Percentiles rank a stretch among this genome's conserved stretches.
Conservation (phyloP, 2,797 vertebrate genomes). For the Tamandua tetradactyla region DNA sequence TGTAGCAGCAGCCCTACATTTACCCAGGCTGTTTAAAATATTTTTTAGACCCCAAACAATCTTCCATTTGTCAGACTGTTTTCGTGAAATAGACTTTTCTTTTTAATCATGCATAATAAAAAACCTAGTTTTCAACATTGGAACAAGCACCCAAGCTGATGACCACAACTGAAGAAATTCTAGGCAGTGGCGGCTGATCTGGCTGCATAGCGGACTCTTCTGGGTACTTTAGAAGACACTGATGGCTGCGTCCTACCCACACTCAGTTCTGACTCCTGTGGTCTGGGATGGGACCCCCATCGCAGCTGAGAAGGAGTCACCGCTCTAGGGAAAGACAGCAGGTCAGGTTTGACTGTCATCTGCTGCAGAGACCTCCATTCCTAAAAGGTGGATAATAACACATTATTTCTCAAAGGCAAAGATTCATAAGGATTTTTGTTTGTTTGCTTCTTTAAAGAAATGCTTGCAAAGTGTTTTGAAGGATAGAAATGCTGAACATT, state of each 20-base stretch:
- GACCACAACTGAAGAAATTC: neutral
- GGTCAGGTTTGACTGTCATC: neutral
- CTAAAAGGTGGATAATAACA: neutral
- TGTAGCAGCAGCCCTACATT: neutral
- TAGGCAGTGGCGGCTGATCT: no score
- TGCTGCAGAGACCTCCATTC: neutral
- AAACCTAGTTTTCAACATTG: neutral
- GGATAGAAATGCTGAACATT: neutral
- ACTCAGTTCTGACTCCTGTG: no score
- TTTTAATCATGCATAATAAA: neutral
- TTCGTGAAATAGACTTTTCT: neutral
- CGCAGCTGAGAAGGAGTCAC: neutral
- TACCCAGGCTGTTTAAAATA: neutral
- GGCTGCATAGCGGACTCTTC: neutral
- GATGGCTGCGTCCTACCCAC: neutral
- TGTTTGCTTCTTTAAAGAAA: neutral
- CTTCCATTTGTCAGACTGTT: neutral
- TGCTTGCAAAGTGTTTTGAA: neutral
- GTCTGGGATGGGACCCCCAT: no score
- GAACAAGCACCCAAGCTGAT: neutral
- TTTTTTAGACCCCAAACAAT: neutral
- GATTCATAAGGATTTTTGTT: neutral
- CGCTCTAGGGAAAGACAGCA: neutral
- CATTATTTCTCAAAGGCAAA: slow-evolving; percentile 17
- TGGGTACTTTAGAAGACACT: neutral